Conservation (phyloP, 1,140 invertebrate species). For the Magallana angulata region DNA sequence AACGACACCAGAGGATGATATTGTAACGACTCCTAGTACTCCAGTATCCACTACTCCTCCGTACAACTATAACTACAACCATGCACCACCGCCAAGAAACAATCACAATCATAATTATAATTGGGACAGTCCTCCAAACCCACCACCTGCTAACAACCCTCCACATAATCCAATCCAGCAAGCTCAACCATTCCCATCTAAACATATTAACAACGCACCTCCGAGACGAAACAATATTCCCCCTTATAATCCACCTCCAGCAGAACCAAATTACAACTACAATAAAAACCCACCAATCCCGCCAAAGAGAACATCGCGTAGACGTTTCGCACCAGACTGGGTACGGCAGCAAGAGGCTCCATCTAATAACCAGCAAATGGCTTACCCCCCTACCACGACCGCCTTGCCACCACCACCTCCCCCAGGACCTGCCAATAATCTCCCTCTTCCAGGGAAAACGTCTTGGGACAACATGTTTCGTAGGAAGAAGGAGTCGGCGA, state of each 20-base stretch:
- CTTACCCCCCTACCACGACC: background rate
- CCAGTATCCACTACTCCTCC: background rate
- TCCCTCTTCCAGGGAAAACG: background rate
- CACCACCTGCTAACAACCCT: background rate
- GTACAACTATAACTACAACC: background rate
- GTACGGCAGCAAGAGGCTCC: background rate
- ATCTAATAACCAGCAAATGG: background rate
- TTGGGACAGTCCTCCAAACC: background rate
- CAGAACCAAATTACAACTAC: slow-evolving; percentile 1
- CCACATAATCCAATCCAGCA: background rate
- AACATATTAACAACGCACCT: background rate
- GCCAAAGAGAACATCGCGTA: background rate
- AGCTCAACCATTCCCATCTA: background rate
- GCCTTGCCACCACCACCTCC: background rate
- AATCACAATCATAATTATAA: background rate
- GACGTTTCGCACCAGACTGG: background rate
- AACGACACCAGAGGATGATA: background rate
- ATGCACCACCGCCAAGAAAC: background rate
- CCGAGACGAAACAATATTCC: background rate
- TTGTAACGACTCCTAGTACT: background rate
- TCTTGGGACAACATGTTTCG: slow-evolving; percentile 20
- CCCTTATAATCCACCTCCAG: background rate
- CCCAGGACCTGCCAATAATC: background rate
- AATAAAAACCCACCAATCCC: background rate
- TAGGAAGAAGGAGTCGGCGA: background rate